Base-by-base conservation (phyloP, 1,140 invertebrate species). In the Lepidurus arcticus region DNA sequence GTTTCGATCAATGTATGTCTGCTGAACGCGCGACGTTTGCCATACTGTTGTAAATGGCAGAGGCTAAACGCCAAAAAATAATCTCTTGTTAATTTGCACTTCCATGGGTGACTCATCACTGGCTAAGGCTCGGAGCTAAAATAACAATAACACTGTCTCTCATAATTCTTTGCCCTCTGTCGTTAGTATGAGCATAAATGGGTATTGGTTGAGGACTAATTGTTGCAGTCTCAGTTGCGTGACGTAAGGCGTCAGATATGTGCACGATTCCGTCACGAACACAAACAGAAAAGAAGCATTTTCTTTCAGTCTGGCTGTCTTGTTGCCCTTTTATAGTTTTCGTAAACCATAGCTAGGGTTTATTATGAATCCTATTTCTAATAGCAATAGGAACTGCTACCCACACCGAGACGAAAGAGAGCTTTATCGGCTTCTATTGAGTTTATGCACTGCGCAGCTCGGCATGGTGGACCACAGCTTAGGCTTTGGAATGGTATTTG, bases 81-180 rank as follows among this genome's bases (percentile, higher is more conserved):
- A 65, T 16, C 53, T 65, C 53, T 21, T 9, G 53, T 65, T 47
- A 65, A 65, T 65, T 65, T 65, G 53, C 53, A 21, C 53, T 65
- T 65, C 21, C 53, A 21, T 9, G 8, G 53, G 21, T 65, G 53
- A 65, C 16, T 65, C 53, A 65, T 21, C 16, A 65, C 16, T 7
- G 6, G 16, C 53, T 7, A 65, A 65, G 53, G 53, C 53, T 65
- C 16, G 53, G 53, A 16, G 53, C 6, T 65, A 21, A 21, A 65
- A 65, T 65, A 65, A 65, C 53, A 65, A 65, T 65, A 65, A 65
- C 53, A 21, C 21, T 65, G 16, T 65, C 13, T 13, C 53, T 65
- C n/a, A 21, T 65, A 65, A 65, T 65, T 65, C 53, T 65, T 65
- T 65, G 16, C 16, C 21, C 16, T 11, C 13, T 65, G 53, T 21